Conservation (phyloP, 2,888 invertebrate species). For the Drosophila putrida region DNA sequence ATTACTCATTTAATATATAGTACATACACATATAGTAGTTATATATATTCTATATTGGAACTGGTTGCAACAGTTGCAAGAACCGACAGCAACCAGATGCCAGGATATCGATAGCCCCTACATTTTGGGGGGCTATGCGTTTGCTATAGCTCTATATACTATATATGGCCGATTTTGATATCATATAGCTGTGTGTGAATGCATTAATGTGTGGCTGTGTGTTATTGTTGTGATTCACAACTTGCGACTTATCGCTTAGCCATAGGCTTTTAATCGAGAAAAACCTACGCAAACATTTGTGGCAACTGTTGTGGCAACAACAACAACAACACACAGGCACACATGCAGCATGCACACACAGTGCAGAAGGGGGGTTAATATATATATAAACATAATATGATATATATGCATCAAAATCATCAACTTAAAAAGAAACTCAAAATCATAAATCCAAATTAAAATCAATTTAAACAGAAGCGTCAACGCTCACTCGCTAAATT, state of each 20-base stretch:
- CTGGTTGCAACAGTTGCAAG: conserved; percentile 17
- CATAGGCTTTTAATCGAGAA: conserved; percentile 83
- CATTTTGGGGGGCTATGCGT: not conserved
- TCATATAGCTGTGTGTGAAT: conserved; percentile 51
- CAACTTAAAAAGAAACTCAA: conserved; percentile 21
- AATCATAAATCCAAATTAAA: conserved; percentile 51
- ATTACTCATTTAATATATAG: conserved; percentile 51
- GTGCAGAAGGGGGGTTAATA: conserved; percentile 45
- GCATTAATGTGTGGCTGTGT: conserved; percentile 13
- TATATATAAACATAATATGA: conserved; percentile 40
- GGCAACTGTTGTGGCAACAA: conserved; percentile 57
- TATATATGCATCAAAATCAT: conserved; percentile 57
- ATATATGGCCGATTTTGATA: conserved; percentile 71
- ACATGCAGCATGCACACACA: conserved; percentile 10
- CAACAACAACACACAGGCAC: conserved; percentile 7
- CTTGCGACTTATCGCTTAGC: conserved; percentile 65
- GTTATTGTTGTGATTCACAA: conserved; percentile 1
- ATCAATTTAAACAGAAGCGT: conserved; percentile 47
- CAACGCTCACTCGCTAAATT: conserved; percentile 59
- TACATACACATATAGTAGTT: conserved; percentile 65
- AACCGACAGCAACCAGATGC: conserved; percentile 33
- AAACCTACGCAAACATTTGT: conserved; percentile 83
- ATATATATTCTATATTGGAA: conserved; percentile 52
- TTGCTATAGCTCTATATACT: conserved; percentile 62
- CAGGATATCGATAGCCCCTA: conserved; percentile 40